Conservation (phyloP, 2,113 vertebrate genomes). For the Neoarius graeffei region DNA sequence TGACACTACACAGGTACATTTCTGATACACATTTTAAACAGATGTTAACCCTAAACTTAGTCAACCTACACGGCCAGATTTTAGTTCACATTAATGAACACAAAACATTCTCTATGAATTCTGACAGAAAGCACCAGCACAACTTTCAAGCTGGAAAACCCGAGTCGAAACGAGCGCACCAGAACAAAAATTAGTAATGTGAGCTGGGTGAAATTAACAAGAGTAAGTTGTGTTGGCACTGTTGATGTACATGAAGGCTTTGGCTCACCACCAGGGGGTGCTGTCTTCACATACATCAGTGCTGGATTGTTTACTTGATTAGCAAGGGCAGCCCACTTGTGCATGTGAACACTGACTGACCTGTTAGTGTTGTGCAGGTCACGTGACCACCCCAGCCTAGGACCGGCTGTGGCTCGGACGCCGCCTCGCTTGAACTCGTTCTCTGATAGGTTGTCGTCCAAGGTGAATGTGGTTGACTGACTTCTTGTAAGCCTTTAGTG, state of each 20-base stretch:
- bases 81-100: background rate
- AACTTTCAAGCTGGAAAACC: background rate
- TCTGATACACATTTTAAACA: too few species aligned
- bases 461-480: slow-evolving; percentile 93
- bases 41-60: background rate
- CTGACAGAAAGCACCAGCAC: background rate
- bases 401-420: slow-evolving; percentile 90
- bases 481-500: slow-evolving; percentile 85
- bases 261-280: slow-evolving; percentile 9
- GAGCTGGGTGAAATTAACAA: too few species aligned
- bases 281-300: background rate
- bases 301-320: background rate
- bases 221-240: too few species aligned
- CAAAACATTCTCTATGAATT: background rate
- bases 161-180: background rate
- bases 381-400: slow-evolving; percentile 93
- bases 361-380: slow-evolving; percentile 85
- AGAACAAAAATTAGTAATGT: background rate
- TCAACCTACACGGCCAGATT: background rate
- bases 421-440: slow-evolving; percentile 92
- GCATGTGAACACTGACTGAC: slow-evolving; percentile 67
- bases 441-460: slow-evolving; percentile 87
- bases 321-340: slow-evolving; percentile 34
- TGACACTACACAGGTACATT: background rate
- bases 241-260: background rate